Evolutionary conservation across 2,113 vertebrate genomes (phyloP), one percentile per base, ranked within the genome.

Genomic region (Syrmaticus mikado): DNA sequence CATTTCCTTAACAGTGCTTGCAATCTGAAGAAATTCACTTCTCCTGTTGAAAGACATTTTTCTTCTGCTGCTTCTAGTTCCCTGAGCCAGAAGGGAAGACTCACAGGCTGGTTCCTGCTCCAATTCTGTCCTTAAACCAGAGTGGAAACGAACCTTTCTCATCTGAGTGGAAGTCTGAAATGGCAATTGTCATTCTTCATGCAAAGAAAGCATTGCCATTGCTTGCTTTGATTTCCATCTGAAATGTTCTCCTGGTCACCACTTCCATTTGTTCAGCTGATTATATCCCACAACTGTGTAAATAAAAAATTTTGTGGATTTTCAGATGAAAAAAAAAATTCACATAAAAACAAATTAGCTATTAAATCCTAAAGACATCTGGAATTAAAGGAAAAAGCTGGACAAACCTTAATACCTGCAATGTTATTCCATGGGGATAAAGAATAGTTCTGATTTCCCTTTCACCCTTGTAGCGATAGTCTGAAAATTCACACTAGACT

Each of bases 341-440:
- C 25, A 72, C 48, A 73, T 70, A 62, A 27, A 83, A 86, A 57
- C 48, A 91, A 34, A 8, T 58, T 17, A 6, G 32, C 30, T 65
- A 87, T 92, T 65, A 92, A 92, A 85, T 66, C 55, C 71, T 76
- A 28, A 82, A 87, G 12, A 53, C 94, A 92, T 94, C 92, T 94
- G 93, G 72, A 85, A 66, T 87, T 73, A 70, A 91, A 95, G n/a
- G 67, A n/a, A 70, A 73, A 66, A 21, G 12, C 40, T 46, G 73
- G 46, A 24, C 8, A 52, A 87, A 52, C 48, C 52, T 58, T 52
- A 80, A 73, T 83, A 95, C 82, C 85, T 87, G 75, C 71, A 76
- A 46, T 1, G 24, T 36, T 80, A n/a, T 90, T 82, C 72, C 45
- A 0, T 12, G 50, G 50, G 78, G 48, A 45, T 25, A 21, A 66